Conservation (phyloP, 2,888 invertebrate genomes). For the Tachina grossa region DNA sequence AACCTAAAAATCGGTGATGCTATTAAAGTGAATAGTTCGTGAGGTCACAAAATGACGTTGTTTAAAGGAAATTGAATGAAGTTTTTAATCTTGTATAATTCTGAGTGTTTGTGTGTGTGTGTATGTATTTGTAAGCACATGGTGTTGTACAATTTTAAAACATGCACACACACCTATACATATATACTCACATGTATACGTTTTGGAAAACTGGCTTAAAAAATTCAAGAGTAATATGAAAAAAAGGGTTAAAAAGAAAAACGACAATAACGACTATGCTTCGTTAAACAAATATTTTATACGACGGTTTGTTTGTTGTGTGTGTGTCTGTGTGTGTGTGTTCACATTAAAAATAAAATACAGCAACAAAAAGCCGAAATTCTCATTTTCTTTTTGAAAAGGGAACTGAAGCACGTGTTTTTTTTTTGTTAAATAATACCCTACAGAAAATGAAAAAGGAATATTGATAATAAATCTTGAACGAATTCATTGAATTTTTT, state of each 20-base stretch:
- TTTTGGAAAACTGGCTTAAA: constrained; percentile 37
- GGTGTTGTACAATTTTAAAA: constrained; percentile 18
- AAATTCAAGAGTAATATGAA: constrained; percentile 50
- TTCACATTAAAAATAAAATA: constrained; percentile 34
- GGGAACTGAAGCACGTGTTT: constrained; percentile 65
- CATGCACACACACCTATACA: background rate
- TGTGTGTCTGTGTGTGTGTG: constrained; percentile 13
- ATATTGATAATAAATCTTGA: too few relatives aligned
- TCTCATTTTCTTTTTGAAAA: constrained; percentile 22
- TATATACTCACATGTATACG: background rate
- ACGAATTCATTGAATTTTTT: too few relatives aligned
- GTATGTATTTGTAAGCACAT: constrained; percentile 10
- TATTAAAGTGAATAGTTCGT: constrained; percentile 62
- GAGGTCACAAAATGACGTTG: constrained; percentile 70
- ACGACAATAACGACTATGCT: constrained; percentile 64
- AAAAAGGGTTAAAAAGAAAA: constrained; percentile 51
- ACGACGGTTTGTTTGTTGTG: constrained; percentile 26
- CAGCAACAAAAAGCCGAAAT: constrained; percentile 40
- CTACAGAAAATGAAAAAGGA: background rate
- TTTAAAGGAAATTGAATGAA: constrained; percentile 66
- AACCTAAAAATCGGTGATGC: constrained; percentile 69
- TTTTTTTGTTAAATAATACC: constrained; percentile 10
- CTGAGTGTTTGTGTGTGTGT: constrained; percentile 9
- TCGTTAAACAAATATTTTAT: constrained; percentile 66
- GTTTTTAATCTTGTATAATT: constrained; percentile 25